phyloP scores from a whole-genome alignment of 2,113 vertebrate genomes.

The Archilochus colubris region DNA sequence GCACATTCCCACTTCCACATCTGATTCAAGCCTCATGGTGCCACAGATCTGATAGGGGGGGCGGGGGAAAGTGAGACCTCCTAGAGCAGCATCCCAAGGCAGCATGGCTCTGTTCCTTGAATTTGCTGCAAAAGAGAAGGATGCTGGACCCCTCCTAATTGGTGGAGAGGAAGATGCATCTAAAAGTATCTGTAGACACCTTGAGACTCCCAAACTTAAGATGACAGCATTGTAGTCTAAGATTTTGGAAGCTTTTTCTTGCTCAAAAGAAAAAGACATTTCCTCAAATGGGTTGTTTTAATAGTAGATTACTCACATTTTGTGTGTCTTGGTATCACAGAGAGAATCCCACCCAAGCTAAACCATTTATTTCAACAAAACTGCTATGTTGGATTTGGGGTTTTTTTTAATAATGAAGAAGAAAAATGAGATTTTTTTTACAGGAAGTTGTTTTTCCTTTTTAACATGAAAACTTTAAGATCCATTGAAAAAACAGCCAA shows the following conservation, averaged over 20 bases:
- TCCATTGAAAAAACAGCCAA: background rate
- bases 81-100: background rate
- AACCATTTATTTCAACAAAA: background rate
- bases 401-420: background rate
- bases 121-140: background rate
- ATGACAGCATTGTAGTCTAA: background rate
- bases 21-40: background rate
- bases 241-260: background rate
- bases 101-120: too few species aligned
- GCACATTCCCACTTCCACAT: fast-evolving
- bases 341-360: background rate
- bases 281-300: background rate
- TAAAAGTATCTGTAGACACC: background rate
- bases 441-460: background rate
- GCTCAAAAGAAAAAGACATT: background rate
- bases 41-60: fast-evolving
- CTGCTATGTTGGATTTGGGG: background rate
- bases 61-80: background rate
- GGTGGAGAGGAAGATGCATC: background rate
- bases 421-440: background rate
- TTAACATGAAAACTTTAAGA: background rate
- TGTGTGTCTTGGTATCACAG: background rate
- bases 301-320: background rate
- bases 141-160: background rate
- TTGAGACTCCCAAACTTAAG: background rate